Evolutionary conservation across 37 sponge, comb jelly and placozoan species (phyloP).

Genomic region (Amphimedon queenslandica): DNA sequence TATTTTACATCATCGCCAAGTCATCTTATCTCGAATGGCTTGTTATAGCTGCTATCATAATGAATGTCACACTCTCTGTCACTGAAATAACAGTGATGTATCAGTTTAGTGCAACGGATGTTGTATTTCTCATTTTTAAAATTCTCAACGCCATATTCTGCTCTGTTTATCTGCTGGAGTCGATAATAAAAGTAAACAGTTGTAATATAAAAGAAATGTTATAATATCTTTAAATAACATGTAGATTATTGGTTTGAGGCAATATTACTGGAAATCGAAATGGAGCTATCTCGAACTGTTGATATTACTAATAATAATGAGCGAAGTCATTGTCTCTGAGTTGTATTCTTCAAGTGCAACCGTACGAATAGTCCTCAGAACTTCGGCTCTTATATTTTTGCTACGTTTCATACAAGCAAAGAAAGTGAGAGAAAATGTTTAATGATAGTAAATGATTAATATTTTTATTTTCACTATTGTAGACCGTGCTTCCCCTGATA

Average conservation of each 20-base stretch:
- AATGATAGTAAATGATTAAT: no score
- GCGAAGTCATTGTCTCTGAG: no score
- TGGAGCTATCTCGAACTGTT: slow-evolving; percentile 78
- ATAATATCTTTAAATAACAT: not conserved
- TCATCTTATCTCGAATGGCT: slow-evolving; percentile 51
- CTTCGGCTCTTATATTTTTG: no score
- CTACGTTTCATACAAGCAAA: no score
- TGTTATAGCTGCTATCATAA: no score
- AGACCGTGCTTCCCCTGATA: slow-evolving; percentile 57
- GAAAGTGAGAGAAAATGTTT: no score
- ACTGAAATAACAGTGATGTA: slow-evolving; percentile 56
- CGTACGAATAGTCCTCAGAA: no score
- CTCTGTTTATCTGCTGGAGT: slow-evolving; percentile 61
- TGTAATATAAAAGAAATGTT: not conserved
- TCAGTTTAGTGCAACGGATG: slow-evolving; percentile 20
- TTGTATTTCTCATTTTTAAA: slow-evolving; percentile 14
- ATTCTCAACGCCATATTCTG: slow-evolving; percentile 60
- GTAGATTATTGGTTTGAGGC: slow-evolving; percentile 67
- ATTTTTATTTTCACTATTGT: slow-evolving; percentile 52
- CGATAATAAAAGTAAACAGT: slow-evolving; percentile 54
- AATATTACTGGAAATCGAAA: slow-evolving; percentile 70
- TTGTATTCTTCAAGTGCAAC: no score
- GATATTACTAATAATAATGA: slow-evolving; percentile 46
- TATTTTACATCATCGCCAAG: slow-evolving; percentile 32
- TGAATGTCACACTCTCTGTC: slow-evolving; percentile 55